A percentile compares a stretch with the other conserved stretches of the same genome.
These are phyloP conservation scores for Brachypalpus laphriformis DNA, from an alignment of 2,888 invertebrate genomes.

Conservation along the genomic window DNA sequence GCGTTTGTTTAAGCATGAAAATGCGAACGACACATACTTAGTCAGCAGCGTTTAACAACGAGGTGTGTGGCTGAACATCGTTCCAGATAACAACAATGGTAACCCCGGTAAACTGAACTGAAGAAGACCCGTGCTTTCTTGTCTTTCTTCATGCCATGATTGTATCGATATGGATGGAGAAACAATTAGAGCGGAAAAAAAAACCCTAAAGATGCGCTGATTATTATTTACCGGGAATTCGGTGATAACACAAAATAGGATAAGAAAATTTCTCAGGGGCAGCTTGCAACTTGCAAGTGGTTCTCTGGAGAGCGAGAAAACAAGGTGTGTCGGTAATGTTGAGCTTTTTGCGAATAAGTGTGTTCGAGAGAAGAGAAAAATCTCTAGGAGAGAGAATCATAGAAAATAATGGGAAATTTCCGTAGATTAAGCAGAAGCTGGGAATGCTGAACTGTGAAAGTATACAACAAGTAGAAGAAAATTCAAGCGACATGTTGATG, in stretches of 20 bases:
- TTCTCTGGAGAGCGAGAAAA: slow-evolving; percentile 60
- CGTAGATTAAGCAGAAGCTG: not conserved
- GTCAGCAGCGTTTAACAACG: not conserved
- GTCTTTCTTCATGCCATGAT: slow-evolving; percentile 9
- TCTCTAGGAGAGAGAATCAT: not conserved
- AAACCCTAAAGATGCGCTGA: slow-evolving; percentile 39
- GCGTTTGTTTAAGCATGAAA: slow-evolving; percentile 36
- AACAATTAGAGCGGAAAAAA: slow-evolving; percentile 30
- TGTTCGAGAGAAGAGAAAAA: not conserved
- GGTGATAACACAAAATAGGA: slow-evolving; percentile 50
- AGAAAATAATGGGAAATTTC: slow-evolving; percentile 20
- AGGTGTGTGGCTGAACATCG: not conserved
- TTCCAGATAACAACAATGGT: not conserved
- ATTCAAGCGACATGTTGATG: not conserved
- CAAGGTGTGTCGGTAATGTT: slow-evolving; percentile 62
- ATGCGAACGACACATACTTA: slow-evolving; percentile 11
- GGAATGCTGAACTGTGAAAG: not conserved
- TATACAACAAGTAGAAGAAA: not conserved
- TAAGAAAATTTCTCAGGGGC: slow-evolving; percentile 33
- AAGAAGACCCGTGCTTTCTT: not conserved
- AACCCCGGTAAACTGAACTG: not conserved
- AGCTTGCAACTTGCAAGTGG: slow-evolving; percentile 40
- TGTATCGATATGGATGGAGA: slow-evolving; percentile 20
- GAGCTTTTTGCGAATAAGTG: slow-evolving; percentile 9
- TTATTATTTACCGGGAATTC: slow-evolving; percentile 54